Conservation (phyloP, 2,888 invertebrate genomes). For the Cosmia trapezina region DNA sequence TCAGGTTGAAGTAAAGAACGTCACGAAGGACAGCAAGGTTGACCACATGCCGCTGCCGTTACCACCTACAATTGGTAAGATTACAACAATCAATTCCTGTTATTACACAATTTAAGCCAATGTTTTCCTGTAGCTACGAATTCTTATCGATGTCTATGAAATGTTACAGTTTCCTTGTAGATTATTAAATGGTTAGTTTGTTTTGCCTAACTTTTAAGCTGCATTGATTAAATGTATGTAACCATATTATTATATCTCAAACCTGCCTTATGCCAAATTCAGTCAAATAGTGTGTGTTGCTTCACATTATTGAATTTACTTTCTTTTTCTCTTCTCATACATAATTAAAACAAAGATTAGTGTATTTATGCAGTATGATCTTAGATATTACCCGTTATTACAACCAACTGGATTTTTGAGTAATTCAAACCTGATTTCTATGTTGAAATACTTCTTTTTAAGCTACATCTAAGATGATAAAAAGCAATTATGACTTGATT, state of each 20-base stretch:
- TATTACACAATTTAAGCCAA: slow-evolving; percentile 15
- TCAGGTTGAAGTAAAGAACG: slow-evolving; percentile 12
- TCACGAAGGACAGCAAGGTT: slow-evolving; percentile 16
- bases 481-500: too few relatives aligned
- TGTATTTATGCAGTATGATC: too few relatives aligned
- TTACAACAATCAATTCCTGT: slow-evolving; percentile 28
- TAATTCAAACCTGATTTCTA: neutral
- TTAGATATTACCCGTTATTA: too few relatives aligned
- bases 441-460: neutral
- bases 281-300: neutral
- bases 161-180: slow-evolving; percentile 7
- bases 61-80: slow-evolving; percentile 24
- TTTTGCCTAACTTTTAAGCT: neutral
- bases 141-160: slow-evolving; percentile 1
- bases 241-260: neutral
- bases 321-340: neutral
- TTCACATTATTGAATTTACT: slow-evolving; percentile 3
- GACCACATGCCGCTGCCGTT: neutral
- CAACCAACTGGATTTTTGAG: neutral
- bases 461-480: neutral
- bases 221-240: neutral
- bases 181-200: neutral
- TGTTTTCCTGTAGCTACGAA: slow-evolving; percentile 24
- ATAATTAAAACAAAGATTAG: too few relatives aligned
- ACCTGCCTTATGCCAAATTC: neutral